phyloP scores from a whole-genome alignment of 2,797 vertebrate genomes.

The Toxotes lorentzi region DNA sequence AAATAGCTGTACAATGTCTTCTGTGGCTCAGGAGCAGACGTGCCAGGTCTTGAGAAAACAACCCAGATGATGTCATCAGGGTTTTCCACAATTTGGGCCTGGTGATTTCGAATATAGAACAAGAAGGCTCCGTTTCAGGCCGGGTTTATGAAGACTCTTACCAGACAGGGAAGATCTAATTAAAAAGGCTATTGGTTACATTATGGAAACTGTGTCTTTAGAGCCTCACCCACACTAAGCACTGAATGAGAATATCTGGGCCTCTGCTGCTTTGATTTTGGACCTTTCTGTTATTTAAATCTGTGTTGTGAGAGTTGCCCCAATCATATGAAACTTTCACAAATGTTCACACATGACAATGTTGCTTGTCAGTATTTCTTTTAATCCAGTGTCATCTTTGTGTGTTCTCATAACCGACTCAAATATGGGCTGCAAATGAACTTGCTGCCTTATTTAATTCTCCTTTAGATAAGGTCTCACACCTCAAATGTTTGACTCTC shows the following conservation, averaged over 20 bases:
- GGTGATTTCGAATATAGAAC: neutral
- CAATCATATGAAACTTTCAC: neutral
- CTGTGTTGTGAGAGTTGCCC: neutral
- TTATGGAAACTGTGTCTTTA: neutral
- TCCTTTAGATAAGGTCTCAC: neutral
- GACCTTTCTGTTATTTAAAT: neutral
- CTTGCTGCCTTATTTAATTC: neutral
- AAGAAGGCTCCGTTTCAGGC: too few species aligned
- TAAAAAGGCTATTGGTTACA: neutral
- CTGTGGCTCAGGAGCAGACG: neutral
- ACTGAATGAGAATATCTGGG: neutral
- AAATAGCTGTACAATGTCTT: conserved; percentile 5
- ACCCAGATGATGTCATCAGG: neutral
- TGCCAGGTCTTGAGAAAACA: neutral
- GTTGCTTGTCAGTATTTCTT: neutral
- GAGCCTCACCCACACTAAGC: neutral
- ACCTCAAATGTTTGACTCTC: conserved; percentile 2
- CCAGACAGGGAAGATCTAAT: neutral
- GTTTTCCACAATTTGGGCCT: neutral
- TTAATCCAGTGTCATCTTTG: neutral
- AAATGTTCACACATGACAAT: neutral
- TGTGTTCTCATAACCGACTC: neutral
- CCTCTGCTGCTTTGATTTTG: neutral
- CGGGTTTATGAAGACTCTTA: neutral
- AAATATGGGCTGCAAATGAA: conserved; percentile 5